Percentiles rank a stretch among this genome's conserved stretches.
Conservation (phyloP, 2,113 vertebrate genomes). For the Hippolais icterina region DNA sequence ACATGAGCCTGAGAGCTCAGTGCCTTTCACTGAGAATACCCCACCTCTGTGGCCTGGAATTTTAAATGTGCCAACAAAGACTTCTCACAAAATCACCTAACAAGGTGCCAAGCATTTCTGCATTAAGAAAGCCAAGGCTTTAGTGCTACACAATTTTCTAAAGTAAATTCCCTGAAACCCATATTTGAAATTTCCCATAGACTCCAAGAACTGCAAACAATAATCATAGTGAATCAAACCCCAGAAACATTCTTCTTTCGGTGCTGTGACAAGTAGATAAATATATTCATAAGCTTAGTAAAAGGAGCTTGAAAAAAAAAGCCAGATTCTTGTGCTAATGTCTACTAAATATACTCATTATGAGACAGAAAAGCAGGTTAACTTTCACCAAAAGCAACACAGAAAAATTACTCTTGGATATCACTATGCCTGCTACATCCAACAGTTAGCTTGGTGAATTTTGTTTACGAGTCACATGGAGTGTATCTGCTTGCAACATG, state of each 20-base stretch:
- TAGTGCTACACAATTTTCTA: neutral
- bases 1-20: neutral
- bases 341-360: neutral
- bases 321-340: neutral
- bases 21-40: neutral
- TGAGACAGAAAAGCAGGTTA: neutral
- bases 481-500: neutral
- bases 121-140: neutral
- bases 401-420: neutral
- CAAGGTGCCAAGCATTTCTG: neutral
- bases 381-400: slow-evolving; percentile 13
- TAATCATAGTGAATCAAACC: neutral
- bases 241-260: neutral
- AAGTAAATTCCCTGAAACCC: neutral
- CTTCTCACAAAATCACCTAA: neutral
- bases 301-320: neutral
- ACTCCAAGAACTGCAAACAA: neutral
- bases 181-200: neutral
- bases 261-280: neutral
- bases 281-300: neutral
- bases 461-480: neutral
- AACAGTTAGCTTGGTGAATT: neutral
- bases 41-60: neutral
- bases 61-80: neutral
- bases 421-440: neutral